Conservation (phyloP, 2,888 invertebrate species). For the Bombyx huttoni region DNA sequence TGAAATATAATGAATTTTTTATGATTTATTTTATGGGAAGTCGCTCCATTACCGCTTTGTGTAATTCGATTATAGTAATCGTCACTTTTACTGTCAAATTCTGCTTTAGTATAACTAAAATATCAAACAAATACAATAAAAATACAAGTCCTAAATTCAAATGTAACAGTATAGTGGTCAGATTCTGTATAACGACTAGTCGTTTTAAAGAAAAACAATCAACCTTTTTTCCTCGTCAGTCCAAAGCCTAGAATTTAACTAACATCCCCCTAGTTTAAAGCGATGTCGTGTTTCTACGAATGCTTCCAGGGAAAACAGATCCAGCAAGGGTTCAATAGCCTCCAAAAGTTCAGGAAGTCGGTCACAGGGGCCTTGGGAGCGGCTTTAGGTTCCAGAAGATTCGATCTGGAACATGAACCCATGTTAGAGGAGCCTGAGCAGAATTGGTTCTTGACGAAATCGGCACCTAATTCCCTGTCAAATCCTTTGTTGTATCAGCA, state of each 20-base stretch:
- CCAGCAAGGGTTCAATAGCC: slow-evolving; percentile 74
- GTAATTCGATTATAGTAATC: too few species aligned
- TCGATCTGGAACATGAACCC: slow-evolving; percentile 64
- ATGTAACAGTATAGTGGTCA: too few species aligned
- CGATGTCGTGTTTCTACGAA: slow-evolving; percentile 68
- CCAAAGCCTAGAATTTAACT: slow-evolving; percentile 14
- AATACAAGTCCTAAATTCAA: too few species aligned
- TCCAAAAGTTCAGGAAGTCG: slow-evolving; percentile 80
- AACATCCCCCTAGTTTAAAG: slow-evolving; percentile 59
- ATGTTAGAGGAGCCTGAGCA: slow-evolving; percentile 63
- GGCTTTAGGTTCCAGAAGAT: slow-evolving; percentile 61
- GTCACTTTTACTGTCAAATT: too few species aligned
- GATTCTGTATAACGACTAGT: too few species aligned
- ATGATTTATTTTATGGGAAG: too few species aligned
- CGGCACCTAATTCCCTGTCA: slow-evolving; percentile 83
- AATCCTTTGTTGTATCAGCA: slow-evolving; percentile 63
- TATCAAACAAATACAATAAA: too few species aligned
- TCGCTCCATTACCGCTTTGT: too few species aligned
- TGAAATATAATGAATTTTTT: too few species aligned
- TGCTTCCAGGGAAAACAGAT: slow-evolving; percentile 68
- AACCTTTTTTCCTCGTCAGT: slow-evolving; percentile 63
- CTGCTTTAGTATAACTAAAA: too few species aligned
- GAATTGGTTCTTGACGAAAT: slow-evolving; percentile 88
- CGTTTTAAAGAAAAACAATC: not conserved
- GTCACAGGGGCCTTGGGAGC: slow-evolving; percentile 75